Base-by-base conservation (phyloP, 2,888 invertebrate species). In the Cheilosia pagana region DNA sequence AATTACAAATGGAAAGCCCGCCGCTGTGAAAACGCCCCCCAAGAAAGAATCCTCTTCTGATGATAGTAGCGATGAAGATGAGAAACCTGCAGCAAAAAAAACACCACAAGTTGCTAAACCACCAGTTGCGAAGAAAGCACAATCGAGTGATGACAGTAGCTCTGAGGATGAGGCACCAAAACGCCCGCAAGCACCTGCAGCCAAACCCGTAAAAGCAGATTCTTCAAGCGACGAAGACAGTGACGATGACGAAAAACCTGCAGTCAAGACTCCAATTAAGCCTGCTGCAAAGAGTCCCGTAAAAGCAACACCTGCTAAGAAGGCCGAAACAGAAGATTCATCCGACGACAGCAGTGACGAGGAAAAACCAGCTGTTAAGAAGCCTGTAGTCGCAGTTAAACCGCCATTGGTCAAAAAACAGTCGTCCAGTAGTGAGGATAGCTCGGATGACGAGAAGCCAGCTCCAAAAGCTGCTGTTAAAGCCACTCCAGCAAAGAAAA, bases 191-290 rank as follows among this genome's bases (percentile, higher is more conserved):
- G 81, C 85, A 35, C 83, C 88, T 8, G 39, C 74, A n/a, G 21
- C 70, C 4, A 86, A 79, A 50, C 65, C 79, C 39, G 67, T 39
- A 23, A 78, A 74, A 16, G 45, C 74, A 3, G 63, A 21, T 52
- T 86, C 86, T 76, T 88, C 88, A 68, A 89, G 82, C 89, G 92
- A 92, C 75, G 92, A 92, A 76, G 92, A 92, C 25, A 92, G 90
- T 70, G 93, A 93, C 57, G 91, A 91, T 35, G 91, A 90, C 65
- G 87, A 86, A 35, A 48, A 87, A 7, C 75, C 87, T 7, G 55
- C 71, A 8, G 89, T 89, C 55, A 88, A 85, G 87, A 77, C 87
- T 62, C 87, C 87, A 53, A 88, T 86, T 72, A 87, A 87, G 35
- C 76, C 62, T n/a, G 25, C 52, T 12, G 87, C 87, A 35, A 53